Percentiles rank a stretch among this genome's conserved stretches.
These are phyloP conservation scores for Cacoxenus indagator DNA, from an alignment of 2,888 invertebrate species.

Conservation along the genomic window DNA sequence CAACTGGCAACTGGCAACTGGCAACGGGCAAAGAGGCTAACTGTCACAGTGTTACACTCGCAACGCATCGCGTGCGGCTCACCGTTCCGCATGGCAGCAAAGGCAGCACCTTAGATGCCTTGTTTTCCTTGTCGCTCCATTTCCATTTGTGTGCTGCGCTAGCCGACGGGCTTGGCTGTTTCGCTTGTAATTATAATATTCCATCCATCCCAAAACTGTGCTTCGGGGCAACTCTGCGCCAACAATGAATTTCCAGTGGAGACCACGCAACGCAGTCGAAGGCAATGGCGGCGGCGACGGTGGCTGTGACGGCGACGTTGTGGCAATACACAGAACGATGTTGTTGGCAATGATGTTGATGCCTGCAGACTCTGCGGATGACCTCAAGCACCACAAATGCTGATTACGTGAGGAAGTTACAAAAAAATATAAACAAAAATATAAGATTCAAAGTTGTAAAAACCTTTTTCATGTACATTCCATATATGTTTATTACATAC, in stretches of 20 bases:
- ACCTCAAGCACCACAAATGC: conserved; percentile 64
- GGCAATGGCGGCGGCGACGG: not conserved
- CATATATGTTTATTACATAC: conserved; percentile 4
- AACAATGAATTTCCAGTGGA: conserved; percentile 18
- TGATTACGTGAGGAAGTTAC: conserved; percentile 51
- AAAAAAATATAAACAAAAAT: not conserved
- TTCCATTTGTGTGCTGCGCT: conserved; percentile 22
- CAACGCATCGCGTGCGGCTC: conserved; percentile 25
- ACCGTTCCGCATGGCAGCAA: conserved; percentile 43
- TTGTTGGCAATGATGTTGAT: conserved; percentile 50
- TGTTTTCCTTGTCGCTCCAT: conserved; percentile 26
- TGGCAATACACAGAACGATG: conserved; percentile 32
- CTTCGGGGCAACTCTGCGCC: conserved; percentile 39
- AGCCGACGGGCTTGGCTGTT: conserved; percentile 50
- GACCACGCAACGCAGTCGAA: conserved; percentile 14
- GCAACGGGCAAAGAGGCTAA: conserved; percentile 1
- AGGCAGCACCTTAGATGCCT: conserved; percentile 25
- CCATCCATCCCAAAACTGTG: conserved; percentile 60
- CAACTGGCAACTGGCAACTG: not conserved
- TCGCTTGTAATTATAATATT: conserved; percentile 64
- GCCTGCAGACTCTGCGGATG: conserved; percentile 57
- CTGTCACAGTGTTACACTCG: not conserved
- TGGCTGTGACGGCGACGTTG: conserved; percentile 24
- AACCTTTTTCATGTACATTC: conserved; percentile 37
- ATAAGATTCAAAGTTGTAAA: conserved; percentile 28